Base-by-base conservation (phyloP, 1,140 invertebrate species). In the Conopomorpha cramerella region DNA sequence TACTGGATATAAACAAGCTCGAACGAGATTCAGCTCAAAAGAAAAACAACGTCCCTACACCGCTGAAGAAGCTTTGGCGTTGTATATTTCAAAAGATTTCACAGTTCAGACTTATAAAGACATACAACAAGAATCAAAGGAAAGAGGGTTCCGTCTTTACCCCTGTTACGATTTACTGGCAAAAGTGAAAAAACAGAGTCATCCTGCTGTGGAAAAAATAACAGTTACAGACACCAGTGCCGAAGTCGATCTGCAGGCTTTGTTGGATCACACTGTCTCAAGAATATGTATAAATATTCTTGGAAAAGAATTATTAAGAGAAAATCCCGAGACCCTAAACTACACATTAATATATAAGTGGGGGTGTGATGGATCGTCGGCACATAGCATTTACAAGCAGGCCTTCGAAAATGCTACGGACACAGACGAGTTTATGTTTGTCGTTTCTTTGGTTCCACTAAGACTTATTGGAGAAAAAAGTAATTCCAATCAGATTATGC, bases 361-460 rank as follows among this genome's bases (percentile, higher is more conserved):
- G 39, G 32, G 43, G 14, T 53, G 42, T 39, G 49, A 51, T 38
- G 42, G 46, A 16, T 43, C 42, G 6, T 35, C 41, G 18, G 30
- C 11, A 3, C 40, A 53, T 36, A 19, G 18, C 8, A 34, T 41
- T 16, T 46, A 39, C 36, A 57, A 52, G 38, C 43, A 52, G 36
- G 49, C 41, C 34, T 41, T 52, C 26, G 11, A 39, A 17, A 52
- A 49, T 31, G 25, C 32, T 6, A 14, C 12, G 23, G 31, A 34
- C 11, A 26, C 38, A n/a, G 38, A 46, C 35, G 19, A 37, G 14
- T 45, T 38, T 30, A 49, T 57, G 25, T 55, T 55, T 44, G 40
- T 50, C 33, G 49, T 49, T 35, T 51, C 38, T 8, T 36, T 55
- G 34, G 51, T 53, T 13, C 54, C 55, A 37, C 34, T 51, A 16